Base-by-base conservation (phyloP, 1,140 invertebrate species). In the Trichogramma pretiosum region DNA sequence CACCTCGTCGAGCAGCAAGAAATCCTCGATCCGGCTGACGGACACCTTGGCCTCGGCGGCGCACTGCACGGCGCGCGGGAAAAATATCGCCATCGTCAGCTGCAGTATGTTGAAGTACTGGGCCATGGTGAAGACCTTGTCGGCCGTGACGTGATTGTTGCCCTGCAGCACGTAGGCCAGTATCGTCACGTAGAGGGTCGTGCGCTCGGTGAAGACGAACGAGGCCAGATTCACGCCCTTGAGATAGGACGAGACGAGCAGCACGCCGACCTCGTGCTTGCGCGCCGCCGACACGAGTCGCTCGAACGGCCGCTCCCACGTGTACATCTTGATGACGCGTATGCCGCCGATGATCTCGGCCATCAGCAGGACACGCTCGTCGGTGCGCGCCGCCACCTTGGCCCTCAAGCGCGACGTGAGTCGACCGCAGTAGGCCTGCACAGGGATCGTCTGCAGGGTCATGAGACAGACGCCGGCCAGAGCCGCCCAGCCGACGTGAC, bases 241-340 rank as follows among this genome's bases (percentile, higher is more conserved):
- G 43, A 87, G 77, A 58, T 84, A 82, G 0, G 84, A 83, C 18
- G 83, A 79, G 34, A 76, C 67, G 35, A 77, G 76, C 36, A 89
- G 75, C 30, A 81, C 74, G 46, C 77, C 72, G 3, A 85, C 76
- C 69, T 88, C 84, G 19, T 75, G 60, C 50, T 82, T 85, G 53
- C 7, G 60, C 57, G 35, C 45, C 3, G 51, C 38, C 16, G 63
- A 57, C 11, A 87, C 77, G 32, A 86, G 67, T 42, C 74, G 74
- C 0, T 78, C 78, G 63, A 89, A 88, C 0, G 84, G 82, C 50
- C 81, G 78, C 63, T 89, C 86, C 87, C 86, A 89, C 0, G 84
- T 80, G 58, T 87, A 88, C 86, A 92, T 90, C 70, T 92, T 93
- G 24, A 83, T 53, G 7, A 81, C 72, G 52, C 76, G 65, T 54